Evolutionary conservation across 1,140 invertebrate genomes (phyloP), one percentile per base, ranked within the genome.

Genomic region (Bombus impatiens): DNA sequence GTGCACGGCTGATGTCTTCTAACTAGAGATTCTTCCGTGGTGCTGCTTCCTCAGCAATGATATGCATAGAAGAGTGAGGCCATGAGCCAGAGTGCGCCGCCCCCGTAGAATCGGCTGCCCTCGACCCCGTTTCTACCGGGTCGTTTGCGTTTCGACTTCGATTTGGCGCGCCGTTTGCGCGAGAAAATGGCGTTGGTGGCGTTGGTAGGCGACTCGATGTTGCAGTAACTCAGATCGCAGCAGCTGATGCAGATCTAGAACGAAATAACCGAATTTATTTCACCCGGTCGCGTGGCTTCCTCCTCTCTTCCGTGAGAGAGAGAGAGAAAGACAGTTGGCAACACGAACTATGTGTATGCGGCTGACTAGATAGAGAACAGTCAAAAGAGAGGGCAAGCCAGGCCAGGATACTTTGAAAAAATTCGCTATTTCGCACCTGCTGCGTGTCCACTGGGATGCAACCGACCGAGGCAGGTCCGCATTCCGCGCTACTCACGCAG

Each of bases 211-310:
- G 96, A 96, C 74, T 96, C 95, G 75, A 96, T 93, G 93, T 97
- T 97, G 94, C 96, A 97, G 93, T 97, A 97, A 93, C 96, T 96
- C 87, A 96, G 94, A 91, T 97, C 96, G 92, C 96, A 97, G 90
- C 96, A 97, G 70, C 96, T 96, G 78, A 97, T 96, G 92, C 96
- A 97, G 88, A 97, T 96, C 96, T 96, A 94, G 78, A 95, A 96
- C 92, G 92, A 95, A 93, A 93, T 92, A 94, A 94, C 87, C 90
- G 91, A 93, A 93, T 94, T 94, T 93, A 94, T 94, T 92, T 90
- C 89, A 92, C 86, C 86, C 59, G 79, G 28, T 53, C 53, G 32
- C 5, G 35, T 75, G 57, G 42, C 76, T 47, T 47, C 44, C 25
- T 53, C 40, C 62, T 57, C 40, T 18, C 22, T 68, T 22, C 25